Percentiles rank a stretch among this genome's conserved stretches.
phyloP scores from a whole-genome alignment of 2,113 vertebrate genomes.

The Pica pica region DNA sequence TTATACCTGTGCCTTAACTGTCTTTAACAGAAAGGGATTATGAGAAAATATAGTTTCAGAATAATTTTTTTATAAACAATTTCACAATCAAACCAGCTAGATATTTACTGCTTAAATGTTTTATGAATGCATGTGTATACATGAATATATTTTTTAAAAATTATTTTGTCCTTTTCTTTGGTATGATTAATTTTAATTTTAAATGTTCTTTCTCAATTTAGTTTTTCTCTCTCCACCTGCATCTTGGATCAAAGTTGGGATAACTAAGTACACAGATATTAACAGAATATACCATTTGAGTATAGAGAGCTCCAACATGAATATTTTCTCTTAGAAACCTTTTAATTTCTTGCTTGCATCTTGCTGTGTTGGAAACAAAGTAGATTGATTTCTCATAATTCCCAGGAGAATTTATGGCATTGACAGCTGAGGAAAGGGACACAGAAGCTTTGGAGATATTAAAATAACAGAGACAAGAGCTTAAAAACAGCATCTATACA shows the following conservation, averaged over 20 bases:
- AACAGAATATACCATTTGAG: background rate
- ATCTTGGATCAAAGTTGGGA: background rate
- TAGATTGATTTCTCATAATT: background rate
- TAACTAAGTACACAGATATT: background rate
- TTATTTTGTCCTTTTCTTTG: background rate
- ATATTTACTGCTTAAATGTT: background rate
- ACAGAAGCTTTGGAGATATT: background rate
- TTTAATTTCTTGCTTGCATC: background rate
- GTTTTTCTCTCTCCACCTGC: background rate
- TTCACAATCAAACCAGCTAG: background rate
- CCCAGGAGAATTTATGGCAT: background rate
- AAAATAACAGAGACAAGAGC: conserved; percentile 16
- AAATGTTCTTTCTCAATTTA: background rate
- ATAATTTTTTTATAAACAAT: background rate
- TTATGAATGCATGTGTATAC: background rate
- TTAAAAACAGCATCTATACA: background rate
- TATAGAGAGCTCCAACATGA: background rate
- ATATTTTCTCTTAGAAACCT: background rate
- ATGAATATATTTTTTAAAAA: background rate
- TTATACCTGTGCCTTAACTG: background rate
- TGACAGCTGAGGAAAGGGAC: background rate
- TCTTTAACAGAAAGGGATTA: background rate
- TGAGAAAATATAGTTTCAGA: background rate
- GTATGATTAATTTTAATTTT: background rate
- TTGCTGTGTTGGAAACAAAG: conserved; percentile 6